phyloP scores from a whole-genome alignment of 2,888 invertebrate species.

The Hedychridium roseum region DNA sequence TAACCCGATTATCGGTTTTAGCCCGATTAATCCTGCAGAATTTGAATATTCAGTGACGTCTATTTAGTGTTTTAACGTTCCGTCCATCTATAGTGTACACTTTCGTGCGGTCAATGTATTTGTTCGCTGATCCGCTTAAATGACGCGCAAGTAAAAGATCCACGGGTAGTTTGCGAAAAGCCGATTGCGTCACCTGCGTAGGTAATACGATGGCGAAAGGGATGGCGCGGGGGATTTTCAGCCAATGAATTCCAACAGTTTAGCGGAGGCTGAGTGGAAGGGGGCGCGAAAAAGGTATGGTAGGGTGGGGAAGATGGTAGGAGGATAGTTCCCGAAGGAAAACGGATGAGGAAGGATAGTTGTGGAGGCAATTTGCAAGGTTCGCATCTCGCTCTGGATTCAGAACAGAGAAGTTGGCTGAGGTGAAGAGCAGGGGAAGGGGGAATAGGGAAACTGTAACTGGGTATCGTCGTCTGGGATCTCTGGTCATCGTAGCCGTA shows the following conservation, averaged over 20 bases:
- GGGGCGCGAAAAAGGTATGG: constrained; percentile 5
- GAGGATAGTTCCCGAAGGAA: constrained; percentile 16
- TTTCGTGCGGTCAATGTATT: no score
- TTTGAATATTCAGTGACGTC: no score
- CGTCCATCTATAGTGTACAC: no score
- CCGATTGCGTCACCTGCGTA: constrained; percentile 21
- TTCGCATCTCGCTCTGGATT: constrained; percentile 23
- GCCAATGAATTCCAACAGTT: no score
- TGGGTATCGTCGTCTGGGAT: constrained; percentile 30
- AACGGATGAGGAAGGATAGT: constrained; percentile 14
- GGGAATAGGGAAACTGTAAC: constrained; percentile 16
- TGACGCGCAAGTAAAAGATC: no score
- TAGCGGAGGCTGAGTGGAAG: no score
- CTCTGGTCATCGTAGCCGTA: constrained; percentile 25
- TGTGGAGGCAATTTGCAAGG: constrained; percentile 37
- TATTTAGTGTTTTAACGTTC: no score
- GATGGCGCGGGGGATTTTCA: constrained; percentile 15
- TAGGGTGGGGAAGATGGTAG: constrained; percentile 3
- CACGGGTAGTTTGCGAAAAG: constrained; percentile 1
- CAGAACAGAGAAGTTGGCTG: constrained; percentile 4
- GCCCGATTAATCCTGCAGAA: no score
- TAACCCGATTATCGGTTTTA: no score
- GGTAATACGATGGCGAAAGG: constrained; percentile 12
- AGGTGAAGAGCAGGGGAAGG: not conserved
- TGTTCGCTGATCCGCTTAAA: no score